Conservation (phyloP, 2,113 vertebrate genomes). For the Vidua chalybeata region DNA sequence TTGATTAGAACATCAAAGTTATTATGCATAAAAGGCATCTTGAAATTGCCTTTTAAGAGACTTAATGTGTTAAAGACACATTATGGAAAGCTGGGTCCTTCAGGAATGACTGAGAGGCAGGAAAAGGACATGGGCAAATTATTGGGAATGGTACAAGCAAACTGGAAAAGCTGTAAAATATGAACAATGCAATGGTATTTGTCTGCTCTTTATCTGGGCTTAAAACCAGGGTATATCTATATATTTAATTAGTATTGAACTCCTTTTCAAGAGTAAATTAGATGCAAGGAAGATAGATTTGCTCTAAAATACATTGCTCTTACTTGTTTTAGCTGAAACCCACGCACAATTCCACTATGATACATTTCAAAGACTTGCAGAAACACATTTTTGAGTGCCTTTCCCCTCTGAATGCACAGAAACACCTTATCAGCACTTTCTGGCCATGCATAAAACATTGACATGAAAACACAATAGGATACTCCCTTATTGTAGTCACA, state of each 20-base stretch:
- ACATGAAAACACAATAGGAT: neutral
- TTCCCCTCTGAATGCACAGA: neutral
- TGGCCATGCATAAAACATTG: slow-evolving; percentile 1
- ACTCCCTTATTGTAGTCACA: neutral
- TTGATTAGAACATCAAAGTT: neutral
- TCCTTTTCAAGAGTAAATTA: neutral
- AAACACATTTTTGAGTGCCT: neutral
- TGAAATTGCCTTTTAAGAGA: neutral
- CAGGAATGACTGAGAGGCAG: neutral
- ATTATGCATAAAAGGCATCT: neutral
- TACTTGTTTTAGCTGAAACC: neutral
- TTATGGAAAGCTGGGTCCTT: neutral
- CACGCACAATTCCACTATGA: neutral
- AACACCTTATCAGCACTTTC: neutral
- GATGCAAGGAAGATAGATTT: neutral
- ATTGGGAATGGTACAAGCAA: neutral
- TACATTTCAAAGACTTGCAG: neutral
- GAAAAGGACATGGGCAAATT: neutral
- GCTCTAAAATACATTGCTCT: neutral
- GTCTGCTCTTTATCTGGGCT: neutral
- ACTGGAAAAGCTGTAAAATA: neutral
- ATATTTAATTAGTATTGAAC: neutral
- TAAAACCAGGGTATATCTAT: neutral
- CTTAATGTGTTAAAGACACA: neutral
- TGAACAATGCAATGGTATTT: neutral